Conservation (phyloP, 2,797 vertebrate species). For the Bovichtus variegatus region DNA sequence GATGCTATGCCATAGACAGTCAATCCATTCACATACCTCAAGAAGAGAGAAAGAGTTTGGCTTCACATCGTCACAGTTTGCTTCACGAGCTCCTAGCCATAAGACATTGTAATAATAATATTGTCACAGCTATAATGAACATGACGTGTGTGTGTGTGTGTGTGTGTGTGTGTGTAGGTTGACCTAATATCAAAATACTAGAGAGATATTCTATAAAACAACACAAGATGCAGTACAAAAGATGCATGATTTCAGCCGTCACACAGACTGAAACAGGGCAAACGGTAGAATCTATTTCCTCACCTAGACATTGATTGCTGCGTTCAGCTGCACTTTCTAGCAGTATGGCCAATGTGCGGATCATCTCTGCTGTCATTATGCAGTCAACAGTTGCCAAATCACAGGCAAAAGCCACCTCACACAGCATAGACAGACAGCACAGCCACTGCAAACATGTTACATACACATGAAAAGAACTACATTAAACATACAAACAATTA, state of each 20-base stretch:
- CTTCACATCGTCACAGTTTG: slow-evolving; percentile 32
- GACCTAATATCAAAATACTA: not conserved
- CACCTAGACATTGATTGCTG: slow-evolving; percentile 38
- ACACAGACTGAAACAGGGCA: not conserved
- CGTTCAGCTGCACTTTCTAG: slow-evolving; percentile 85
- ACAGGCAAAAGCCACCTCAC: slow-evolving; percentile 86
- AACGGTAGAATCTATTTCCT: not conserved
- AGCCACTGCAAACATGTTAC: slow-evolving; percentile 85
- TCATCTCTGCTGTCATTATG: slow-evolving; percentile 87
- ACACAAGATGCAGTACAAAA: not conserved
- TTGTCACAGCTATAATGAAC: not conserved
- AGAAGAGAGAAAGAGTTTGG: slow-evolving; percentile 34
- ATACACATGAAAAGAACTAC: not conserved
- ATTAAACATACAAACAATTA: not conserved
- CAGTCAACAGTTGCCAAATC: slow-evolving; percentile 79
- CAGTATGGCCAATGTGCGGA: slow-evolving; percentile 81
- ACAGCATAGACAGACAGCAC: slow-evolving; percentile 88
- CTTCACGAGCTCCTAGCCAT: slow-evolving; percentile 37
- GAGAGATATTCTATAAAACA: not conserved
- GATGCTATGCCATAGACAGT: not conserved
- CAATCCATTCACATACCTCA: slow-evolving; percentile 61
- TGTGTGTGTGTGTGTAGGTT: not conserved
- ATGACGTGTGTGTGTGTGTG: not conserved
- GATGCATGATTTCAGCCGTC: not conserved
- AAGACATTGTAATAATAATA: slow-evolving; percentile 12